Evolutionary conservation across 2,888 invertebrate genomes (phyloP).

Genomic region (Rhynchonema sp.): DNA sequence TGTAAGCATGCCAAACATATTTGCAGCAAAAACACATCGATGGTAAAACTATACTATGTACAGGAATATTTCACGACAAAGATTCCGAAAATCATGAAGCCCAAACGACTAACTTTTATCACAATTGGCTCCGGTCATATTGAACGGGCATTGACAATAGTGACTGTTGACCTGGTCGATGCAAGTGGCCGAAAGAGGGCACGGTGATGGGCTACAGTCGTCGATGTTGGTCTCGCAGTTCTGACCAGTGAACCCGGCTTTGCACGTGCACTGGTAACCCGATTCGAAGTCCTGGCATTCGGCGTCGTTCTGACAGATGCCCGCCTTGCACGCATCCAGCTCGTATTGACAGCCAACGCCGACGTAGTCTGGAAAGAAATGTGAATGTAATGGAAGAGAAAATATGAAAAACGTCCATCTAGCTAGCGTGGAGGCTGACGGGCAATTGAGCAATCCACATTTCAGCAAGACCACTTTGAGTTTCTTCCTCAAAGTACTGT

Average conservation of each 20-base stretch:
- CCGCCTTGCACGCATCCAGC: constrained; percentile 15
- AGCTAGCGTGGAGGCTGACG: no score
- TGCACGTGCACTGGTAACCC: constrained; percentile 65
- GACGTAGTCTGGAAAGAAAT: constrained; percentile 10
- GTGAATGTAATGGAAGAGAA: no score
- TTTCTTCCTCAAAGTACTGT: no score
- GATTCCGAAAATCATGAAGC: no score
- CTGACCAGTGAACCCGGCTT: constrained; percentile 41
- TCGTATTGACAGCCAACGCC: constrained; percentile 20
- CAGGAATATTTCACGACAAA: no score
- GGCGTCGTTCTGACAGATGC: constrained; percentile 21
- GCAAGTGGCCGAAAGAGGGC: constrained; percentile 20
- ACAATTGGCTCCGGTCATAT: constrained; percentile 84
- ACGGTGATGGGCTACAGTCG: constrained; percentile 21
- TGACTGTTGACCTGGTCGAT: constrained; percentile 44
- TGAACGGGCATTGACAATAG: constrained; percentile 90
- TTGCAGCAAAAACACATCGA: no score
- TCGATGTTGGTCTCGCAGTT: constrained; percentile 24
- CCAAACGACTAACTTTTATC: constrained; percentile 44
- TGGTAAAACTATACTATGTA: no score
- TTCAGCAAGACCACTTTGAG: no score
- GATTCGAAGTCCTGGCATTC: constrained; percentile 16
- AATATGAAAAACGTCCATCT: no score
- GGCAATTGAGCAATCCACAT: no score
- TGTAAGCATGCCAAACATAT: no score